These are phyloP conservation scores for Mimumesa dahlbomi DNA, from an alignment of 2,888 invertebrate genomes.

Conservation along the genomic window DNA sequence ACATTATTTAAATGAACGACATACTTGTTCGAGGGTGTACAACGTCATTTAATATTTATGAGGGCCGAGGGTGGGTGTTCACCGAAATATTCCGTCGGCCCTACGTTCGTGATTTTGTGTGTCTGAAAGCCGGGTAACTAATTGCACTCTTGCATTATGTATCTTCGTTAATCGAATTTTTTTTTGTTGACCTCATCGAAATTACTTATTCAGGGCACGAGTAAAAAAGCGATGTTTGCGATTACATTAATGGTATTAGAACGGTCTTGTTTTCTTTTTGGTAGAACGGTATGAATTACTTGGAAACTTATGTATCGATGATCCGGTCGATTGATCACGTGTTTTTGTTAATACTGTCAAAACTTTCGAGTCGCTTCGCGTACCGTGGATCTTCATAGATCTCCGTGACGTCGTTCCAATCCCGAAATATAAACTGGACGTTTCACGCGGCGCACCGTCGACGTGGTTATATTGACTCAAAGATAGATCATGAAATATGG, in stretches of 20 bases:
- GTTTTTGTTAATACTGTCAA: too few relatives aligned
- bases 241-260: background rate
- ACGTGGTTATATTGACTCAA: conserved; percentile 19
- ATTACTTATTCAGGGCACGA: background rate
- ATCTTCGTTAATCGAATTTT: conserved; percentile 15
- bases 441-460: conserved; percentile 20
- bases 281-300: too few relatives aligned
- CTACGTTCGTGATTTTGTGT: conserved; percentile 8
- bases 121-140: conserved; percentile 16
- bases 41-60: conserved; percentile 38
- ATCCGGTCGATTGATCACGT: too few relatives aligned
- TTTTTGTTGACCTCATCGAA: background rate
- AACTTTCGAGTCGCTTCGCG: too few relatives aligned
- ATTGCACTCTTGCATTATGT: conserved; percentile 7
- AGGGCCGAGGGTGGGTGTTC: background rate
- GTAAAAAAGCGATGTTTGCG: background rate
- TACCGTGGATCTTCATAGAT: too few relatives aligned
- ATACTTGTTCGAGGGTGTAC: conserved; percentile 23
- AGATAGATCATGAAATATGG: conserved; percentile 36
- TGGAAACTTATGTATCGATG: too few relatives aligned
- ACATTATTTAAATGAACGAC: conserved; percentile 46
- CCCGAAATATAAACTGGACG: conserved; percentile 14
- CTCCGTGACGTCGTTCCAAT: too few relatives aligned
- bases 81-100: conserved; percentile 16
- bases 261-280: too few relatives aligned